phyloP scores from a whole-genome alignment of 2,113 vertebrate genomes.

The Sterna hirundo region DNA sequence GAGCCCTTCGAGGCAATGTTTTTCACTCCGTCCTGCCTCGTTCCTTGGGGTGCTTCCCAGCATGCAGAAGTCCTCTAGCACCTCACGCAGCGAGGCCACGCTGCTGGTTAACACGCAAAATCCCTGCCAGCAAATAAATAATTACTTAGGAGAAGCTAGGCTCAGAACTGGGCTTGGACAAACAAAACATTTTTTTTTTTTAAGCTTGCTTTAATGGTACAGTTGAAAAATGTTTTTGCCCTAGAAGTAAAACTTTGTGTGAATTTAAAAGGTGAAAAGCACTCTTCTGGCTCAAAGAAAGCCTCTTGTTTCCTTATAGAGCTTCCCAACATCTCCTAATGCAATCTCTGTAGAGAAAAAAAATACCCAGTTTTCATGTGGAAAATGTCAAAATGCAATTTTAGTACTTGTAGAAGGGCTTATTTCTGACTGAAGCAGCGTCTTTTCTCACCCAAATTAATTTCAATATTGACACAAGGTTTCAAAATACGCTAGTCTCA shows the following conservation, averaged over 20 bases:
- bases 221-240: background rate
- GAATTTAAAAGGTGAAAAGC: background rate
- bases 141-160: background rate
- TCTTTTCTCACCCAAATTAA: background rate
- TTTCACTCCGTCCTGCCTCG: rapidly evolving
- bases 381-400: background rate
- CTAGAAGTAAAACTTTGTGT: background rate
- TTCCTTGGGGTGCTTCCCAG: background rate
- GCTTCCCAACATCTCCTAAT: background rate
- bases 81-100: rapidly evolving
- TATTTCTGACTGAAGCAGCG: background rate
- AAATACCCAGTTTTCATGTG: background rate
- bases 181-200: background rate
- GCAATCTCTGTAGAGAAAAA: background rate
- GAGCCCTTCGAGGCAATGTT: background rate
- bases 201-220: background rate
- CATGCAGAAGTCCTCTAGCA: background rate
- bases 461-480: background rate
- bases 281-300: background rate
- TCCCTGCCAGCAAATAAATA: background rate
- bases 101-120: background rate
- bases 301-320: background rate
- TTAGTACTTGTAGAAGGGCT: background rate
- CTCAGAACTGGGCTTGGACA: background rate
- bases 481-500: background rate